Conservation (phyloP, 2,113 vertebrate species). For the Phylloscopus trochilus region DNA sequence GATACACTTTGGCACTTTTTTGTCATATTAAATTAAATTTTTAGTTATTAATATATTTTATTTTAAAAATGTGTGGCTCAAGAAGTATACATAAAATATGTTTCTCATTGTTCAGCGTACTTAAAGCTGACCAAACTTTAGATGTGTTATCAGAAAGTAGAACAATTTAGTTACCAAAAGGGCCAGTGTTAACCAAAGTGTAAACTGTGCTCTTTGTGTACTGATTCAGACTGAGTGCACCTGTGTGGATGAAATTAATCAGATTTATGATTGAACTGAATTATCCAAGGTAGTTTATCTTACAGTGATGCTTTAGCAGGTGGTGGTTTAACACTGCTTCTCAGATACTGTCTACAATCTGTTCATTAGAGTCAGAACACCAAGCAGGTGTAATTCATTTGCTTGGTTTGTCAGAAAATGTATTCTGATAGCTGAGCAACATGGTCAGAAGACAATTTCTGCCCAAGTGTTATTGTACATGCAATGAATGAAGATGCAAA, state of each 20-base stretch:
- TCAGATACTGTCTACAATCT: not conserved
- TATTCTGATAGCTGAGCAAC: not conserved
- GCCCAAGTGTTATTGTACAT: not conserved
- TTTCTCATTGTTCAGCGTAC: not conserved
- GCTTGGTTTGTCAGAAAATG: not conserved
- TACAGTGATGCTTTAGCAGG: not conserved
- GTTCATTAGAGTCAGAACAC: not conserved
- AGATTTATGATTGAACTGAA: not conserved
- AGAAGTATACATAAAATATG: not conserved
- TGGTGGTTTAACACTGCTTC: not conserved
- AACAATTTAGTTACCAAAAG: not conserved
- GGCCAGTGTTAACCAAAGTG: not conserved
- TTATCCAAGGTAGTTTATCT: not conserved
- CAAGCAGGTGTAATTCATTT: not conserved
- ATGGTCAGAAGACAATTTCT: not conserved
- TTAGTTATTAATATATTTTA: not conserved
- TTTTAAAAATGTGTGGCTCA: fast-evolving
- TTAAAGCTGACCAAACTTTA: not conserved
- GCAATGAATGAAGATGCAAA: not conserved
- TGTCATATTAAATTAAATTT: not conserved
- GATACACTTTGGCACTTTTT: not conserved
- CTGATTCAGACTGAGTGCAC: not conserved
- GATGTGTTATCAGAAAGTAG: not conserved
- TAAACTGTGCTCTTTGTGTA: not conserved
- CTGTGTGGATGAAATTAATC: not conserved